phyloP scores from a whole-genome alignment of 2,113 vertebrate species.

The Myiozetetes cayanensis region DNA sequence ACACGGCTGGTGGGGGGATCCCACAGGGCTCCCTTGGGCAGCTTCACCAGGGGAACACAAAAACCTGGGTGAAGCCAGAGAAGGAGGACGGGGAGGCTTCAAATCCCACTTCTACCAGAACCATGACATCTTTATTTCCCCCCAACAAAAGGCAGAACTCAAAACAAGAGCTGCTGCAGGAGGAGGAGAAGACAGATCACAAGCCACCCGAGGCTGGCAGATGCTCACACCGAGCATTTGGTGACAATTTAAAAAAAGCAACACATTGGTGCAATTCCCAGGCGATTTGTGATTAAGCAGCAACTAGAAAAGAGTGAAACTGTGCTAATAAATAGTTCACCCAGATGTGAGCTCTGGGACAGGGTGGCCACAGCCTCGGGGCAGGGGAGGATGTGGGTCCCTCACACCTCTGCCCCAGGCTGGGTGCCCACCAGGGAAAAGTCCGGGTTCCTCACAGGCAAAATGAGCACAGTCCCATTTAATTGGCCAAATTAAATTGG shows the following conservation, averaged over 20 bases:
- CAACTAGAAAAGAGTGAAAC: not conserved
- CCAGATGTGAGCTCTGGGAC: not conserved
- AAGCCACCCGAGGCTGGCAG: not conserved
- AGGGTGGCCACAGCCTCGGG: not conserved
- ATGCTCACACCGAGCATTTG: not conserved
- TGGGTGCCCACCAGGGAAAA: not conserved
- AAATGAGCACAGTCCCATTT: not conserved
- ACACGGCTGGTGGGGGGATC: not conserved
- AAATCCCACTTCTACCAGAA: accelerated
- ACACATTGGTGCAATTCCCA: not conserved
- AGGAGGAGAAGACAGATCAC: not conserved
- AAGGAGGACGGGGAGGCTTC: not conserved
- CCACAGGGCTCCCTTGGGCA: accelerated
- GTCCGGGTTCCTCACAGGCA: accelerated
- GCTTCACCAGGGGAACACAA: not conserved
- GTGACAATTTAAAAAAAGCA: not conserved
- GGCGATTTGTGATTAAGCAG: not conserved
- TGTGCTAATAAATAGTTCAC: not conserved
- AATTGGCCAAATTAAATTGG: not conserved
- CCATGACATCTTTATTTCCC: not conserved
- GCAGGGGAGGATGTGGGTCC: not conserved
- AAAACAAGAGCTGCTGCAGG: not conserved
- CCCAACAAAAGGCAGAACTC: not conserved
- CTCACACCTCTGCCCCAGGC: not conserved
- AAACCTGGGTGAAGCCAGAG: not conserved